These are phyloP conservation scores for Chaetorhynchus papuensis DNA, from an alignment of 2,113 vertebrate species.

Conservation along the genomic window DNA sequence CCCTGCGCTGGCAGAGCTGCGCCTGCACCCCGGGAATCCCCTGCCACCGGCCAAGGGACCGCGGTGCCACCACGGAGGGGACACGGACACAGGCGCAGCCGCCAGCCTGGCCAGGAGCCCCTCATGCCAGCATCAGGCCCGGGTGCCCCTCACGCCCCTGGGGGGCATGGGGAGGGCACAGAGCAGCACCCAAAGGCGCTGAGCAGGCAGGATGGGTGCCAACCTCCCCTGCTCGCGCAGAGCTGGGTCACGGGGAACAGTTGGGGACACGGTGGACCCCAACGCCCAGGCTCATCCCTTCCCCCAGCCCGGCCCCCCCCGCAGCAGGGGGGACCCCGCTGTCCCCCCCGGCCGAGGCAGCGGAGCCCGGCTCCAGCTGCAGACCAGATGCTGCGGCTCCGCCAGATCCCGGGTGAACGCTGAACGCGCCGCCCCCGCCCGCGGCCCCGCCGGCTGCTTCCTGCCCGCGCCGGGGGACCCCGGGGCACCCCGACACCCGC, in stretches of 20 bases:
- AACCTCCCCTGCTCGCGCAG: neutral
- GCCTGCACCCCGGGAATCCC: neutral
- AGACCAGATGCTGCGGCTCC: slow-evolving; percentile 28
- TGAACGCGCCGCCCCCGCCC: neutral
- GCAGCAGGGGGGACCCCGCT: neutral
- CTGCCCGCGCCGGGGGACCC: neutral
- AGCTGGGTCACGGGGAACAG: neutral
- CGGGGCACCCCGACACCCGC: neutral
- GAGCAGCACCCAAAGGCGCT: neutral
- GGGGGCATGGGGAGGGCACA: neutral
- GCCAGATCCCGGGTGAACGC: neutral
- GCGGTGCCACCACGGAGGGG: neutral
- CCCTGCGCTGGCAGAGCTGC: neutral
- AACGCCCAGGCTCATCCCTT: neutral
- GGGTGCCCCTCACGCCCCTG: rapidly evolving
- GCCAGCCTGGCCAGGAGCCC: neutral
- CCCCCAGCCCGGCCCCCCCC: neutral
- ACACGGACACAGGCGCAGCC: neutral
- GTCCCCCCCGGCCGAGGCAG: neutral
- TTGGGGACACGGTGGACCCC: neutral
- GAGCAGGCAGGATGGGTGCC: neutral
- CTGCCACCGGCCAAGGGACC: neutral
- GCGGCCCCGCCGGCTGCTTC: neutral
- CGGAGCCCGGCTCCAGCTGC: neutral
- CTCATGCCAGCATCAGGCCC: rapidly evolving